phyloP scores from a whole-genome alignment of 2,888 invertebrate genomes.

The Hylaea fasciaria region DNA sequence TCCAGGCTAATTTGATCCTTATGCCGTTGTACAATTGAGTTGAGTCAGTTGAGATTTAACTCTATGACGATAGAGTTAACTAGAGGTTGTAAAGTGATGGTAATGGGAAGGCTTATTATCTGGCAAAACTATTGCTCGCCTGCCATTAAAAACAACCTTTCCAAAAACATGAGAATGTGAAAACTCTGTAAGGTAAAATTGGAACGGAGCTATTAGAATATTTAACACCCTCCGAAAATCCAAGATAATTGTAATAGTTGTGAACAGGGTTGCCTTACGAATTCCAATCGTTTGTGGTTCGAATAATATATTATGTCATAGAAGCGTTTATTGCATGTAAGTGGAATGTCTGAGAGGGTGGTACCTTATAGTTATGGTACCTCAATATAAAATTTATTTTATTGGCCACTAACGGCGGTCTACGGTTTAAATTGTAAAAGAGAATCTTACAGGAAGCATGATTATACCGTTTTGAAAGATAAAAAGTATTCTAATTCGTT shows the following conservation, averaged over 20 bases:
- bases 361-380: background rate
- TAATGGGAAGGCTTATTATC: no score
- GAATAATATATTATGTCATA: slow-evolving; percentile 3
- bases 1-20: no score
- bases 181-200: background rate
- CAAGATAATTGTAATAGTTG: slow-evolving; percentile 8
- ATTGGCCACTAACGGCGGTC: background rate
- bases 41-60: no score
- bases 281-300: slow-evolving; percentile 5
- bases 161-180: no score
- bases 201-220: background rate
- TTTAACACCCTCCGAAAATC: background rate
- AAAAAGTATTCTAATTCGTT: no score
- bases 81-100: no score
- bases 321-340: slow-evolving; percentile 1
- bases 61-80: no score
- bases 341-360: slow-evolving; percentile 6
- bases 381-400: background rate
- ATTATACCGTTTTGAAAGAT: no score
- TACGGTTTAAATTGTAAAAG: background rate
- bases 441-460: no score
- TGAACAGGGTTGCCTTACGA: slow-evolving; percentile 1
- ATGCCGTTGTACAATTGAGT: no score
- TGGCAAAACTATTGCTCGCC: no score
- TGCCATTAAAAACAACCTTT: no score